Evolutionary conservation across 2,113 vertebrate genomes (phyloP).

Genomic region (Lepisosteus oculatus): DNA sequence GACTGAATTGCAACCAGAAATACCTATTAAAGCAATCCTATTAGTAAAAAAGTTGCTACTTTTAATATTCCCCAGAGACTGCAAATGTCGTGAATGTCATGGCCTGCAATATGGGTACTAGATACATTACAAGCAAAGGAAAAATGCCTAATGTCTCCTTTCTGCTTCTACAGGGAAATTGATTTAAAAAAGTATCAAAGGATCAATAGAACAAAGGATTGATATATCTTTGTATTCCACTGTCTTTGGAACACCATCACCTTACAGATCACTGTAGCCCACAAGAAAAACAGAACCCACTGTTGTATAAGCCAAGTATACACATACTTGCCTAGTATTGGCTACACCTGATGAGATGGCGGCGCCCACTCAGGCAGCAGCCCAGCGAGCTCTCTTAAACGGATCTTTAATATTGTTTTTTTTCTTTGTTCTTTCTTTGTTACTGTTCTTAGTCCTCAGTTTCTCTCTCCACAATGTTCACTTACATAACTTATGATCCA

Average conservation of each 20-base stretch:
- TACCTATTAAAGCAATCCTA: constrained; percentile 57
- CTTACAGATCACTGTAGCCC: constrained; percentile 4
- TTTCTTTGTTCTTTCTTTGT: too few species aligned
- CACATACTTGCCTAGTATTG: background rate
- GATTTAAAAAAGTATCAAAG: constrained; percentile 58
- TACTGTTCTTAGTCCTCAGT: too few species aligned
- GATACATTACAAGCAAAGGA: constrained; percentile 47
- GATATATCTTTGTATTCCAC: constrained; percentile 1
- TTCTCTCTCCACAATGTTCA: too few species aligned
- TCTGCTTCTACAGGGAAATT: constrained; percentile 40
- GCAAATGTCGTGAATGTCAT: constrained; percentile 52
- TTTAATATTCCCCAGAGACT: constrained; percentile 44
- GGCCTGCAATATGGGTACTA: constrained; percentile 54
- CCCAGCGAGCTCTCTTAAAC: too few species aligned
- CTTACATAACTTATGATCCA: too few species aligned
- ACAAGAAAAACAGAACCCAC: constrained; percentile 1
- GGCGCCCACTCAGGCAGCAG: too few species aligned
- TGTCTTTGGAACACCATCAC: constrained; percentile 3
- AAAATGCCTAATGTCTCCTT: constrained; percentile 52
- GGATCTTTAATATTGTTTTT: too few species aligned
- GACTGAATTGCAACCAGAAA: background rate
- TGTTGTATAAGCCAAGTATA: background rate
- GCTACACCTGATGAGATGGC: too few species aligned
- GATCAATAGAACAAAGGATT: constrained; percentile 32
- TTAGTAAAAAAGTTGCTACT: constrained; percentile 57